Conservation (phyloP, 2,888 invertebrate species). For the Dilophus febrilis region DNA sequence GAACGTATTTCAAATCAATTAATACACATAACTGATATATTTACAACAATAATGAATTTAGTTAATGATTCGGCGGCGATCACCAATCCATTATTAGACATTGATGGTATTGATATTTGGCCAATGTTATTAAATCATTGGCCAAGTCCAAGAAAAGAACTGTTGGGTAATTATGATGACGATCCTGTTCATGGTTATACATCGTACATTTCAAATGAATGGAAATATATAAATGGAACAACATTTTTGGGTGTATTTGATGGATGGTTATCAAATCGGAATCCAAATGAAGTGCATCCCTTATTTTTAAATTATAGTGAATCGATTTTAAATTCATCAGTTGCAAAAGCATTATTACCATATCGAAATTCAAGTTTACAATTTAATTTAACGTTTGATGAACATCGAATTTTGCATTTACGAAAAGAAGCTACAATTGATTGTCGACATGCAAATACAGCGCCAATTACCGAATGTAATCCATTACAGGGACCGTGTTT, state of each 20-base stretch:
- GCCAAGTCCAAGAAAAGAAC: conserved; percentile 34
- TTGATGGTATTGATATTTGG: conserved; percentile 57
- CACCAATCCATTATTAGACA: conserved; percentile 1
- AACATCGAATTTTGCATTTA: conserved; percentile 7
- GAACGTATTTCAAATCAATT: conserved; percentile 41
- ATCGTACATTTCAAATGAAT: conserved; percentile 17
- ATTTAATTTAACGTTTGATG: no score
- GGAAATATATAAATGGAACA: conserved; percentile 25
- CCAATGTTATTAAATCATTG: conserved; percentile 36
- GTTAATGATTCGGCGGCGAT: no score
- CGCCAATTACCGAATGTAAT: conserved; percentile 21
- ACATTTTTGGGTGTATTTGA: conserved; percentile 16
- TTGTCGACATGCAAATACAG: conserved; percentile 27
- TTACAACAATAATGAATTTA: conserved; percentile 41
- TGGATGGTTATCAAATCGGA: conserved; percentile 15
- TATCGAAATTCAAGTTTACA: conserved; percentile 2
- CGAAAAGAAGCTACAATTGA: conserved; percentile 22
- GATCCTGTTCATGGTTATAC: conserved; percentile 33
- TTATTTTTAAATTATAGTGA: conserved; percentile 13
- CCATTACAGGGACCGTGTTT: conserved; percentile 29
- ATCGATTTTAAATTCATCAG: conserved; percentile 15
- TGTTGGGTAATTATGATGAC: conserved; percentile 57
- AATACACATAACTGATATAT: conserved; percentile 68
- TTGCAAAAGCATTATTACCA: conserved; percentile 13
- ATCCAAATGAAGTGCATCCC: conserved; percentile 9